Percentiles rank a stretch among this genome's conserved stretches.
phyloP scores from a whole-genome alignment of 2,113 vertebrate species.

The Callipepla californica region DNA sequence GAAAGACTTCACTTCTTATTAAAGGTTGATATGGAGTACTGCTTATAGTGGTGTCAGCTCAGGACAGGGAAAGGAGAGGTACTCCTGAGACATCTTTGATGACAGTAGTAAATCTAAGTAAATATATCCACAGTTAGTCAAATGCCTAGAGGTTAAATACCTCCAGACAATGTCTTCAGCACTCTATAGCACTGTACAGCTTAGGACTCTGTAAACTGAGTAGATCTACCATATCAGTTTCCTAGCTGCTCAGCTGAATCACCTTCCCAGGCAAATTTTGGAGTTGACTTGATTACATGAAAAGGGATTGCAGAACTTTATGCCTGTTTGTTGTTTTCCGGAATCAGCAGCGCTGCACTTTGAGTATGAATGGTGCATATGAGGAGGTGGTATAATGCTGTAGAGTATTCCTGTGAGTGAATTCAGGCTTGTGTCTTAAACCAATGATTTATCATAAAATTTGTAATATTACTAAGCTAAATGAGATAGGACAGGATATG shows the following conservation, averaged over 20 bases:
- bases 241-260: not conserved
- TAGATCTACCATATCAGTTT: not conserved
- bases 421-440: not conserved
- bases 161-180: not conserved
- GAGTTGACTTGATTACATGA: not conserved
- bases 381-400: not conserved
- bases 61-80: slow-evolving; percentile 1
- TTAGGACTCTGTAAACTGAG: not conserved
- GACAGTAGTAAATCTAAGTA: slow-evolving; percentile 28
- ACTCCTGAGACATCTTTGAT: not conserved
- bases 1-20: slow-evolving; percentile 55
- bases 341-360: not conserved
- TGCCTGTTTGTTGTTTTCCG: not conserved
- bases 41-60: slow-evolving; percentile 42
- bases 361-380: not conserved
- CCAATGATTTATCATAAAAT: not conserved
- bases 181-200: not conserved
- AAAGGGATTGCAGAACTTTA: not conserved
- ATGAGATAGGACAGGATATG: not conserved
- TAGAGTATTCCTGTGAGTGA: not conserved
- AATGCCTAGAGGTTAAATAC: not conserved
- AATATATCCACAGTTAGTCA: not conserved
- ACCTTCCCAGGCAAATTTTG: not conserved
- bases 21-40: slow-evolving; percentile 1
- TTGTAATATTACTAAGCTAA: not conserved